Conservation (phyloP, 2,888 invertebrate species). For the Iphiclides podalirius region DNA sequence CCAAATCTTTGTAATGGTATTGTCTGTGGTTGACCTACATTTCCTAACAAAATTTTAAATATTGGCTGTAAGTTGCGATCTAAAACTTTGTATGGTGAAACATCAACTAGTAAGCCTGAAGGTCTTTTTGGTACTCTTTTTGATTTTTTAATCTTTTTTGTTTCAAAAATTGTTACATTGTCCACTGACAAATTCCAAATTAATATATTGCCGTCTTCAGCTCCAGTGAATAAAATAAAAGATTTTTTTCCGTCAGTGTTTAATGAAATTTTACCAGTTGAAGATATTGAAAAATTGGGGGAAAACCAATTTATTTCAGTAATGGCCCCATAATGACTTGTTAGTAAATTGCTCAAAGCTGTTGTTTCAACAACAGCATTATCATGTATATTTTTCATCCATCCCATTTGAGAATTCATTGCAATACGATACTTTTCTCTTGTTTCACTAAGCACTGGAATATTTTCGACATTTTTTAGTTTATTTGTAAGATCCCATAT, state of each 20-base stretch:
- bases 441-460: constrained; percentile 80
- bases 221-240: constrained; percentile 83
- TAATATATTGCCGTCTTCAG: constrained; percentile 84
- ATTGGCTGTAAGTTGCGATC: constrained; percentile 82
- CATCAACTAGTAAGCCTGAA: constrained; percentile 77
- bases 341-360: constrained; percentile 80
- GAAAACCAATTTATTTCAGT: constrained; percentile 85
- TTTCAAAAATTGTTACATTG: constrained; percentile 50
- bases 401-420: constrained; percentile 82
- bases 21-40: constrained; percentile 60
- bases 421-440: constrained; percentile 82
- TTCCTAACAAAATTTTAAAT: constrained; percentile 76
- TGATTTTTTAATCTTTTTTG: constrained; percentile 60
- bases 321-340: constrained; percentile 83
- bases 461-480: constrained; percentile 81
- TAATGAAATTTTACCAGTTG: constrained; percentile 77
- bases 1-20: constrained; percentile 67
- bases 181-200: constrained; percentile 86
- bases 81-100: constrained; percentile 80
- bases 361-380: constrained; percentile 79
- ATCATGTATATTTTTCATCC: constrained; percentile 84
- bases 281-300: constrained; percentile 78
- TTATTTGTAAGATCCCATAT: constrained; percentile 85
- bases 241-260: constrained; percentile 52
- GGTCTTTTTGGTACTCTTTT: constrained; percentile 76